Conservation (phyloP, 2,797 vertebrate genomes). For the Sarcoramphus papa region DNA sequence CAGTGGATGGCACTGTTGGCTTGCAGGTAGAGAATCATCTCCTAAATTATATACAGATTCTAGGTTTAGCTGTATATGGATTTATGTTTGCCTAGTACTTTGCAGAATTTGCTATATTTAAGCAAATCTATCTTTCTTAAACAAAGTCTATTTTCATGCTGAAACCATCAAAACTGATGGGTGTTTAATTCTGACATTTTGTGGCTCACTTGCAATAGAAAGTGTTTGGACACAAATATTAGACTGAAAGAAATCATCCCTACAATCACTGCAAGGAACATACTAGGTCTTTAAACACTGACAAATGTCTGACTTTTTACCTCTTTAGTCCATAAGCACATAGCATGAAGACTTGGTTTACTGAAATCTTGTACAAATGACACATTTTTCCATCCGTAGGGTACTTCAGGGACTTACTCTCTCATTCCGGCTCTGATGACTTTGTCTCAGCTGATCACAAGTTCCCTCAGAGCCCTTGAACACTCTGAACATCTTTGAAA, state of each 20-base stretch:
- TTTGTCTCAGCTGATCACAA: background rate
- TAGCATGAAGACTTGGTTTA: background rate
- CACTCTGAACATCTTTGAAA: background rate
- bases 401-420: background rate
- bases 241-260: background rate
- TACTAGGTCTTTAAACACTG: background rate
- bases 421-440: background rate
- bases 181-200: background rate
- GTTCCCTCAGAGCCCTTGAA: background rate
- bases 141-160: background rate
- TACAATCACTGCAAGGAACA: background rate
- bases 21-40: background rate
- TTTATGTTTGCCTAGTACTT: background rate
- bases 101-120: background rate
- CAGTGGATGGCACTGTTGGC: constrained; percentile 54
- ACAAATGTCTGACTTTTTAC: background rate
- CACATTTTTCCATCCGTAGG: background rate
- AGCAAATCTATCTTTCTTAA: background rate
- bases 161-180: background rate
- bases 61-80: background rate
- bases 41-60: background rate
- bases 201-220: background rate
- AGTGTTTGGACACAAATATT: background rate
- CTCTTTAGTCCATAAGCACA: background rate
- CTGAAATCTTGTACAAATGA: background rate